Evolutionary conservation across 2,113 vertebrate species (phyloP), one percentile per base, ranked within the genome.

Genomic region (Erpornis zantholeuca): DNA sequence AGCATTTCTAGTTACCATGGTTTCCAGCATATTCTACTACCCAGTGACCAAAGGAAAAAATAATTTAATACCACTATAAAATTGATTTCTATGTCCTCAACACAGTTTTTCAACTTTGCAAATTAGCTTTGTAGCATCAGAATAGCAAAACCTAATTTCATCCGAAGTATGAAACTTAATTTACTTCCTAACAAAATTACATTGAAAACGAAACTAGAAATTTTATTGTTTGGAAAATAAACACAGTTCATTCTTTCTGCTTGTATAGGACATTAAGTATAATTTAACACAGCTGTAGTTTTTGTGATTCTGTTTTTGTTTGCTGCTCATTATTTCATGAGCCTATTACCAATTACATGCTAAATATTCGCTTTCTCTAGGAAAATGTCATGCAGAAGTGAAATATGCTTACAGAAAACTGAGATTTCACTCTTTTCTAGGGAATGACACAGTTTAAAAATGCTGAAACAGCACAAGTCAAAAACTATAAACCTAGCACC

Each of bases 241-340:
- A 87, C 60, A 80, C 49, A 83, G 70, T 76, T 85, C 36, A 88
- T 94, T 94, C 81, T 92, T 73, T 81, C 54, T 68, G 60, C 36
- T 86, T 92, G 52, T 75, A 75, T 59, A 96, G 50, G 42, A 90
- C 64, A 80, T 86, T 78, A 91, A 92, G 40, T 22, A 68, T 89
- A 97, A 95, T 95, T 96, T 80, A 91, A 82, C 93, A 92, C 82
- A 96, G 88, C 87, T 94, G 96, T 91, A 94, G 65, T 89, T 78
- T 91, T 91, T 93, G 73, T 94, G 61, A 82, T 82, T 85, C 70
- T 82, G 81, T 29, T 86, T 95, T 94, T 92, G 47, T 95, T 91
- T 90, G 53, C 42, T 45, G 38, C 70, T 66, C 73, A 92, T 88
- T 95, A 96, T 96, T 95, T 92, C 86, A 91, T 82, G 65, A 88